Evolutionary conservation across 2,888 invertebrate genomes (phyloP), one percentile per base, ranked within the genome.

Genomic region (Mythimna albipuncta): DNA sequence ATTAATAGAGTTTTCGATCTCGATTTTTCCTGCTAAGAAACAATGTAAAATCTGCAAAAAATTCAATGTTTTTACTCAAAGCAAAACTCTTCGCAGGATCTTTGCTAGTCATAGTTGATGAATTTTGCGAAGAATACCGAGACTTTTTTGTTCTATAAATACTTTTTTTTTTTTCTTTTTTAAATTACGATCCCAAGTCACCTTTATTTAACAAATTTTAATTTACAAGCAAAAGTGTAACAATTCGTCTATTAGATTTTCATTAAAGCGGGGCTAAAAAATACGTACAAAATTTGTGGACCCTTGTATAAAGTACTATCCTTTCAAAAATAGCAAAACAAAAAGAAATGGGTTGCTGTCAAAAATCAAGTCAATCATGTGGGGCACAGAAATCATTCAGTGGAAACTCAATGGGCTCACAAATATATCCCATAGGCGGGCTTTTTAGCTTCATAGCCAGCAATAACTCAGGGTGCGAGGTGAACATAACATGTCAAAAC

Each of bases 401-500:
- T 75, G 6, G 13, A 13, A 2, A 47, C 13, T 47, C 16, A 6
- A 6, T 47, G 47, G 47, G 61, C 47, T 3, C 47, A 10, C 75
- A 32, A 44, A 55, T 64, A 44, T 35, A 35, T 41, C 54, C 64
- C 74, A 52, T 10, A n/a, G n/a, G 3, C 2, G 38, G 58, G 41
- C 54, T 26, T 62, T 74, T 74, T 65, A 80, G n/a, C 57, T 21
- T 21, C 41, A 41, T 32, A 47, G 19, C 57, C 80, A 21, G 21
- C 41, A 0, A 72, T 77, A 81, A 72, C 52, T 66, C 63, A 69
- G n/a, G 50, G 16, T 19, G 16, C 2, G 35, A 50, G 35, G 54
- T 59, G 63, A 66, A 44, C 16, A 62, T 55, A 57, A 76, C 59
- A 61, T 67, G 76, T 79, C 66, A 55, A 69, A 81, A 75, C 54